Percentiles rank a stretch among this genome's conserved stretches.
Evolutionary conservation across 2,113 vertebrate genomes (phyloP).

Genomic region (Gymnocephalus cernua): DNA sequence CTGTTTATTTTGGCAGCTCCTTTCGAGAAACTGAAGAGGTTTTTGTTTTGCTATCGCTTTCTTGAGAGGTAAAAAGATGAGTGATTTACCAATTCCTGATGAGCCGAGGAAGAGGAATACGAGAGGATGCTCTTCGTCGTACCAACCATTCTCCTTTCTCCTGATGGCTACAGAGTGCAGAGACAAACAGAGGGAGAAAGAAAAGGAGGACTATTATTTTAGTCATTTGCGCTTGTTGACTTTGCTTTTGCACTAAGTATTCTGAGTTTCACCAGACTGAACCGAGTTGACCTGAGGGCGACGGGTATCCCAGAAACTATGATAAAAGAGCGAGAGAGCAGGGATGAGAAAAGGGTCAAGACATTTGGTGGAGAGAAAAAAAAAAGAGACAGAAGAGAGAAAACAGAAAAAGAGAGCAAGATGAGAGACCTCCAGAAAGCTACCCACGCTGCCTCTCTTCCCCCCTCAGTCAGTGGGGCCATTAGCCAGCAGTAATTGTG

Average conservation of each 20-base stretch:
- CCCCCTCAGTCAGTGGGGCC: conserved; percentile 90
- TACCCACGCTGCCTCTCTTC: conserved; percentile 86
- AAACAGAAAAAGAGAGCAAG: conserved; percentile 69
- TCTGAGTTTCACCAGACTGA: conserved; percentile 41
- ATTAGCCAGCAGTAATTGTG: conserved; percentile 97
- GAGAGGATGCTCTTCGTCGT: conserved; percentile 96
- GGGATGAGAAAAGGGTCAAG: conserved; percentile 76
- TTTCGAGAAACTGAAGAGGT: conserved; percentile 1
- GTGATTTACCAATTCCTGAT: conserved; percentile 93
- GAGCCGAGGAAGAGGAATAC: conserved; percentile 98
- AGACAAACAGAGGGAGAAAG: conserved; percentile 41
- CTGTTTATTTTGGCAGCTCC: conserved; percentile 50
- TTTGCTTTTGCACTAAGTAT: conserved; percentile 52
- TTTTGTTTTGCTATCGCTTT: neutral
- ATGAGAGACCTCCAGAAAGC: conserved; percentile 84
- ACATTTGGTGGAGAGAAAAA: conserved; percentile 60
- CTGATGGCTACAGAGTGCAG: conserved; percentile 87
- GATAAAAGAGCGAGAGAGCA: conserved; percentile 61
- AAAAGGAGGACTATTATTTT: conserved; percentile 44
- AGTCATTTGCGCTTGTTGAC: conserved; percentile 68
- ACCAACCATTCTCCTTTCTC: conserved; percentile 99
- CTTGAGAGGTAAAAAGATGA: conserved; percentile 28
- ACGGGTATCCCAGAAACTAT: conserved; percentile 66
- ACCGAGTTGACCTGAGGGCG: conserved; percentile 49
- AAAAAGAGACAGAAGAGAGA: conserved; percentile 54